These are phyloP conservation scores for Picathartes gymnocephalus DNA, from an alignment of 2,113 vertebrate species.

Conservation along the genomic window DNA sequence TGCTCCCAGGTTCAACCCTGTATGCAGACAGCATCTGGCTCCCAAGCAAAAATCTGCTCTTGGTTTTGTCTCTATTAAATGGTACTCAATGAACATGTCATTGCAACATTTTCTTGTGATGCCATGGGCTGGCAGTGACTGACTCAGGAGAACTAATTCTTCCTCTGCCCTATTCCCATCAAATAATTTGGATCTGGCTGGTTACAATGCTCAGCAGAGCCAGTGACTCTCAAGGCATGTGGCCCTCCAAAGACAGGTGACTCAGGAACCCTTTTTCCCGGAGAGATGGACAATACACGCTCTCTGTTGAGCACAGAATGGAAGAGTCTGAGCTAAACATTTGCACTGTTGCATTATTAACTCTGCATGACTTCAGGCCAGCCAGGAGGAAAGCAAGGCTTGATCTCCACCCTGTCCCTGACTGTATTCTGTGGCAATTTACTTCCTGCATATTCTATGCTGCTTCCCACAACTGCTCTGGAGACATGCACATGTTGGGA, in stretches of 20 bases:
- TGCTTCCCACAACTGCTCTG: not conserved
- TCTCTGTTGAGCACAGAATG: not conserved
- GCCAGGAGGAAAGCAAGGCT: not conserved
- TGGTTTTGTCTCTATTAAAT: not conserved
- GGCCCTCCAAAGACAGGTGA: not conserved
- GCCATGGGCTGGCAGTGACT: not conserved
- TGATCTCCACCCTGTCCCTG: not conserved
- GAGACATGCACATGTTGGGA: not conserved
- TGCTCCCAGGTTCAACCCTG: not conserved
- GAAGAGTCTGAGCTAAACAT: not conserved
- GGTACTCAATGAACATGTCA: not conserved
- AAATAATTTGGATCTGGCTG: not conserved
- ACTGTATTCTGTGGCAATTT: not conserved
- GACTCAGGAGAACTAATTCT: not conserved
- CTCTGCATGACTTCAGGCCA: not conserved
- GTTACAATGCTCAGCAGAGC: not conserved
- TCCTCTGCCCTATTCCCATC: not conserved
- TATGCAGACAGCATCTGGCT: not conserved
- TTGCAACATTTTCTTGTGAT: not conserved
- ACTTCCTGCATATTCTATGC: not conserved
- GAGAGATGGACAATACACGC: not conserved
- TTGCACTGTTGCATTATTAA: not conserved
- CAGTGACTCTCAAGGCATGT: not conserved
- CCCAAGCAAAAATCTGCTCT: not conserved
- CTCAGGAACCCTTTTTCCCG: not conserved